Evolutionary conservation across 1,140 invertebrate species (phyloP), one percentile per base, ranked within the genome.

Genomic region (Augochlora pura): DNA sequence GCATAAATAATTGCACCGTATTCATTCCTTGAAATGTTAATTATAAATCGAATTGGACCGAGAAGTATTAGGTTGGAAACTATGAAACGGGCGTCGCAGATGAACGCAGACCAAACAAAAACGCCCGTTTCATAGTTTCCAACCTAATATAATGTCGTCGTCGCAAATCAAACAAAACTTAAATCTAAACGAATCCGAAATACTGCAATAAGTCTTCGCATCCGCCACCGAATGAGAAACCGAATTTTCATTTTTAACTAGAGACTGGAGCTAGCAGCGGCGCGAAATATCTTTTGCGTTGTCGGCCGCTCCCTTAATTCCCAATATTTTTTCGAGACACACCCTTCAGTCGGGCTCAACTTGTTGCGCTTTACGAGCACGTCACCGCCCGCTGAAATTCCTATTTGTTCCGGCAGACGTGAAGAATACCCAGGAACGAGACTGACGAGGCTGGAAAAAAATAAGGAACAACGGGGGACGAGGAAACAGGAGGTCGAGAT

Each of bases 351-450:
- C 49, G 68, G 67, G 83, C 76, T 86, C 84, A 86, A 86, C 84
- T 86, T 86, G 84, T 86, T 86, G 84, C 84, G 84, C 84, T 86
- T 86, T 85, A 82, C 84, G 76, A 77, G 59, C 84, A 77, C 84
- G 84, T 85, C 83, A 70, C 84, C 83, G 80, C 83, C 60, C 80
- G 83, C 72, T 85, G 84, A 86, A 86, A 85, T 86, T 86, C 83
- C 76, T 86, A 86, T 86, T 86, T 85, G 83, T 86, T 86, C 80
- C 83, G 76, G 72, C 60, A 77, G 74, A 52, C 49, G 77, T 52
- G 25, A 25, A 78, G 67, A 72, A 42, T 76, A 46, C 54, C 32
- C 60, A 23, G 32, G 27, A 83, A 32, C 75, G 42, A 42, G 14
- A 16, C 39, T 52, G 60, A 6, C 60, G 60, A 39, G 12, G 27